Conservation (phyloP, 2,113 vertebrate genomes). For the Pogonocichla stellata region DNA sequence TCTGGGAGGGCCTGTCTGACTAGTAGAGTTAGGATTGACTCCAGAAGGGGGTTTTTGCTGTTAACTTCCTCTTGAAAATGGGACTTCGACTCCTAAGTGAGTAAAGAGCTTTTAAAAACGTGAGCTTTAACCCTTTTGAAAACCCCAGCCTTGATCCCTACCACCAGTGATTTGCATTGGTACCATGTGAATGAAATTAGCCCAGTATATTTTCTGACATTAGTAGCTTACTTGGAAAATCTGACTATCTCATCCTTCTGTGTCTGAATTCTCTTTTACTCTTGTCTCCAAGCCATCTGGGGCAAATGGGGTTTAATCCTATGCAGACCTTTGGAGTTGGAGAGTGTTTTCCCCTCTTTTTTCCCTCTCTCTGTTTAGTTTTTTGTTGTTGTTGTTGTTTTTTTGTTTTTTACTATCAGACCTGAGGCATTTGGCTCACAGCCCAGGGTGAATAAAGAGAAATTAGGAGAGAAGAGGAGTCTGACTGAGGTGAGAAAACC, state of each 20-base stretch:
- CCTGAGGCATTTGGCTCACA: constrained; percentile 4
- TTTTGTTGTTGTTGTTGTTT: too few species aligned
- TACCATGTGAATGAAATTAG: not conserved
- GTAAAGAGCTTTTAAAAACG: constrained; percentile 38
- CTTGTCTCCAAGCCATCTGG: not conserved
- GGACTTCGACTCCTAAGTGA: not conserved
- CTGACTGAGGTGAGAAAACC: not conserved
- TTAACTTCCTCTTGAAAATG: constrained; percentile 32
- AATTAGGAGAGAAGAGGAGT: not conserved
- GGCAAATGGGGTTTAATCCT: not conserved
- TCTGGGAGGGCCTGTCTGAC: not conserved
- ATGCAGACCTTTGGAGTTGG: not conserved
- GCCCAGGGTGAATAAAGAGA: not conserved
- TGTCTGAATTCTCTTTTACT: not conserved
- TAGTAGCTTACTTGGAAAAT: not conserved
- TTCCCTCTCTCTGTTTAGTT: not conserved
- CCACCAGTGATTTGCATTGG: not conserved
- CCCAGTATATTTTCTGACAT: not conserved
- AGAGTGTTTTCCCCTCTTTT: not conserved
- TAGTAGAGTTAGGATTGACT: not conserved
- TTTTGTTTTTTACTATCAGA: not conserved
- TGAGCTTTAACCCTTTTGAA: constrained; percentile 7
- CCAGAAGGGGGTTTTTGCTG: not conserved
- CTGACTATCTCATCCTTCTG: not conserved
- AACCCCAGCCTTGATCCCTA: not conserved